phyloP scores from a whole-genome alignment of 1,140 invertebrate species.

The Callitettix versicolor region DNA sequence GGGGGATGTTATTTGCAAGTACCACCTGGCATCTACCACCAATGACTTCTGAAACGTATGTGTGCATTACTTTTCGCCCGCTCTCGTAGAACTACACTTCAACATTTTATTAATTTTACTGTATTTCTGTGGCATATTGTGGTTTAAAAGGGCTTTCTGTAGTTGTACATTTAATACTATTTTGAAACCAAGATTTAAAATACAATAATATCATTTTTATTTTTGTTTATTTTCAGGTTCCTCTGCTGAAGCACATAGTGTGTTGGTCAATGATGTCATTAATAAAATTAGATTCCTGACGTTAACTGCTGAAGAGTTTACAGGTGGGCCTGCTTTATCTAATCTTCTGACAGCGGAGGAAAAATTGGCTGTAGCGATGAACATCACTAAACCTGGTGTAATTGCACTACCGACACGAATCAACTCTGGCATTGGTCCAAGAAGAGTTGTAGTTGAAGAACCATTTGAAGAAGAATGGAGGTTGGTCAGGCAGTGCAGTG shows the following conservation, averaged over 20 bases:
- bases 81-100: too few species aligned
- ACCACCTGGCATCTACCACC: too few species aligned
- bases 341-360: slow-evolving; percentile 59
- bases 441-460: not conserved
- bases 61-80: too few species aligned
- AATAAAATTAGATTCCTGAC: slow-evolving; percentile 64
- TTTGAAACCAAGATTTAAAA: too few species aligned
- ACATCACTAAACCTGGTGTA: slow-evolving; percentile 51
- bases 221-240: slow-evolving; percentile 6
- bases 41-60: too few species aligned
- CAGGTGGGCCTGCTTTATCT: slow-evolving; percentile 61
- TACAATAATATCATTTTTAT: too few species aligned
- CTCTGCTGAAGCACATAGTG: not conserved
- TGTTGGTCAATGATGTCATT: slow-evolving; percentile 28
- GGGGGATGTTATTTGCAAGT: too few species aligned
- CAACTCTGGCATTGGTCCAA: not conserved
- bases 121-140: too few species aligned
- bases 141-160: too few species aligned
- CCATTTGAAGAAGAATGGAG: slow-evolving; percentile 5
- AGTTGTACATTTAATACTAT: too few species aligned
- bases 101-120: too few species aligned
- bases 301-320: slow-evolving; percentile 65
- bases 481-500: not conserved
- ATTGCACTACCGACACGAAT: slow-evolving; percentile 3
- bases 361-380: slow-evolving; percentile 69